Conservation (phyloP, 2,888 invertebrate species). For the Drosophila tripunctata region DNA sequence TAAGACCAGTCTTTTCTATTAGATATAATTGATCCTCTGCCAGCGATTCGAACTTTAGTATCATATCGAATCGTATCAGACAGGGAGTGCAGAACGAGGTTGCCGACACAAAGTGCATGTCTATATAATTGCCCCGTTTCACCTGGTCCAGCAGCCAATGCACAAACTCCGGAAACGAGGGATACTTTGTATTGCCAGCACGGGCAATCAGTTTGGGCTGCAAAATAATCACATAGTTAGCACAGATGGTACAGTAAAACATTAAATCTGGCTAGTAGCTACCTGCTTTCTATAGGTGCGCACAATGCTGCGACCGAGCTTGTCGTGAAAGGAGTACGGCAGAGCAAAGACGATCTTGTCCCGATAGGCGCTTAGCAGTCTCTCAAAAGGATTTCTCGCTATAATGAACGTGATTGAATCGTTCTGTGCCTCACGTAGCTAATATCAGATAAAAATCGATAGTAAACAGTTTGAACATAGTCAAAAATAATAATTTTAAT, state of each 20-base stretch:
- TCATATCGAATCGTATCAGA: constrained; percentile 91
- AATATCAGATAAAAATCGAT: too few species aligned
- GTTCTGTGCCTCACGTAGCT: constrained; percentile 89
- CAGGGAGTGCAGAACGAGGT: constrained; percentile 94
- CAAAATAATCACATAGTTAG: not conserved
- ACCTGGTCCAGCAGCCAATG: constrained; percentile 90
- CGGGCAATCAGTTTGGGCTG: constrained; percentile 58
- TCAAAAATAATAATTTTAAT: too few species aligned
- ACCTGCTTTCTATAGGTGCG: constrained; percentile 88
- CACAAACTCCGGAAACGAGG: constrained; percentile 92
- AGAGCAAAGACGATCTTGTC: constrained; percentile 93
- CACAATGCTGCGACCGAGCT: constrained; percentile 91
- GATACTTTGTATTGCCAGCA: constrained; percentile 86
- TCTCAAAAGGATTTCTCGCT: constrained; percentile 92
- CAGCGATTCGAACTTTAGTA: constrained; percentile 92
- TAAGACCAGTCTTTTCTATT: constrained; percentile 90
- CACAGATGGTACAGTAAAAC: too few species aligned
- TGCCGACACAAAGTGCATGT: constrained; percentile 96
- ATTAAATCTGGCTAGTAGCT: too few species aligned
- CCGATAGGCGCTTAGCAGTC: constrained; percentile 92
- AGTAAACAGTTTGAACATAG: too few species aligned
- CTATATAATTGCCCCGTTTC: constrained; percentile 86
- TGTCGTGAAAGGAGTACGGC: constrained; percentile 92
- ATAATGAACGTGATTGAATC: constrained; percentile 92
- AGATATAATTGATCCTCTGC: constrained; percentile 93